Evolutionary conservation across 64 coral and sea anemone genomes (phyloP).

Genomic region (Anthopleura sola): DNA sequence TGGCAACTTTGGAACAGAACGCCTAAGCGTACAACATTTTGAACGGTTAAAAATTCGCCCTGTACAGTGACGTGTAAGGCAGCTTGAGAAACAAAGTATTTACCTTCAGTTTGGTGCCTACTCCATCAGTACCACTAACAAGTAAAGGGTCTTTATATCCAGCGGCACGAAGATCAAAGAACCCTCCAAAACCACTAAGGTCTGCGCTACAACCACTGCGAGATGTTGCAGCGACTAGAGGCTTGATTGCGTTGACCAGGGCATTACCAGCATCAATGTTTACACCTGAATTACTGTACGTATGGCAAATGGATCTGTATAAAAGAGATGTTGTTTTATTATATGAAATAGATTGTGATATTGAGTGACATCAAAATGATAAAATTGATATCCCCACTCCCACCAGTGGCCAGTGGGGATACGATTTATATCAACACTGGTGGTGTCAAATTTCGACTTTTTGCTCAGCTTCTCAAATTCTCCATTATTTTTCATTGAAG

Average conservation of each 20-base stretch:
- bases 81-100: not conserved
- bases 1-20: too few relatives aligned
- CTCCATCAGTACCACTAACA: constrained; percentile 96
- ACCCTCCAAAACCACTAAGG: constrained; percentile 88
- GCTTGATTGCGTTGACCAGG: constrained; percentile 85
- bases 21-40: too few relatives aligned
- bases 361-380: too few relatives aligned
- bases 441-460: too few relatives aligned
- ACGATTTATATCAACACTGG: too few relatives aligned
- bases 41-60: too few relatives aligned
- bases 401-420: too few relatives aligned
- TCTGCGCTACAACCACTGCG: constrained; percentile 77
- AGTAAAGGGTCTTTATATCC: constrained; percentile 88
- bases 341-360: too few relatives aligned
- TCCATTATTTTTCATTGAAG: too few relatives aligned
- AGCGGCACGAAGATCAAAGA: constrained; percentile 86
- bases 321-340: not conserved
- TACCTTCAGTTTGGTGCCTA: constrained; percentile 91
- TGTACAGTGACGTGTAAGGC: too few relatives aligned
- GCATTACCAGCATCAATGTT: constrained; percentile 80
- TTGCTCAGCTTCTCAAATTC: too few relatives aligned
- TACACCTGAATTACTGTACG: constrained; percentile 78
- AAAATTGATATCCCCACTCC: too few relatives aligned
- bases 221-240: constrained; percentile 56
- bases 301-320: constrained; percentile 47